These are phyloP conservation scores for Gyrodactylus salaris DNA, from an alignment of 1,140 invertebrate genomes.

Conservation along the genomic window DNA sequence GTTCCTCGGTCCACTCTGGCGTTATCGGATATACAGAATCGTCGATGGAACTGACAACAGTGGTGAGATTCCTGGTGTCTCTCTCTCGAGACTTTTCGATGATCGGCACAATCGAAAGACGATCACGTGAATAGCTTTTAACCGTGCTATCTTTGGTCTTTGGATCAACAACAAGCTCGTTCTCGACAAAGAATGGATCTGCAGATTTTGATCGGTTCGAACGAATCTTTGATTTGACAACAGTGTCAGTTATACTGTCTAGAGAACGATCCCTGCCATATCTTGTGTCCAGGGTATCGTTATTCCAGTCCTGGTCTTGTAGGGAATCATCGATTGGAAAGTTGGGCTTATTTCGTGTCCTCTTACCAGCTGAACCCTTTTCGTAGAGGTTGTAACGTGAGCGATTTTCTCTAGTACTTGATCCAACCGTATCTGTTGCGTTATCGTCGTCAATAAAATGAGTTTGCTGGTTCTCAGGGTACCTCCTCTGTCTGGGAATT, in stretches of 20 bases:
- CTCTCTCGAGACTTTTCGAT: not conserved
- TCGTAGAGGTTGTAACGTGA: not conserved
- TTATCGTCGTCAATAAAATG: not conserved
- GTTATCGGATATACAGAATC: not conserved
- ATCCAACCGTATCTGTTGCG: not conserved
- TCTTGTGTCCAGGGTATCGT: too few relatives aligned
- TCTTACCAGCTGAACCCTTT: not conserved
- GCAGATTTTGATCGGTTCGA: not conserved
- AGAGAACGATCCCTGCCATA: not conserved
- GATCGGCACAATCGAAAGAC: not conserved
- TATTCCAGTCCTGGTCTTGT: not conserved
- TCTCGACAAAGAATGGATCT: not conserved
- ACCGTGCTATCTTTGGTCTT: not conserved
- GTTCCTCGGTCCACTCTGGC: not conserved
- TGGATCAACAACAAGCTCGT: not conserved
- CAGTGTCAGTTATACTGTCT: not conserved
- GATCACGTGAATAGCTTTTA: not conserved
- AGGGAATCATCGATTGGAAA: not conserved
- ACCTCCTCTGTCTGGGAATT: not conserved
- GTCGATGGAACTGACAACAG: not conserved
- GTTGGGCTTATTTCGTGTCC: not conserved
- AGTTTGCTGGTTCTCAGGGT: not conserved
- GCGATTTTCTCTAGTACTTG: not conserved
- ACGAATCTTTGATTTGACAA: not conserved
- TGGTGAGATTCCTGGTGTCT: not conserved